Base-by-base conservation (phyloP, 2,797 vertebrate genomes). In the Lepus oiostolus region DNA sequence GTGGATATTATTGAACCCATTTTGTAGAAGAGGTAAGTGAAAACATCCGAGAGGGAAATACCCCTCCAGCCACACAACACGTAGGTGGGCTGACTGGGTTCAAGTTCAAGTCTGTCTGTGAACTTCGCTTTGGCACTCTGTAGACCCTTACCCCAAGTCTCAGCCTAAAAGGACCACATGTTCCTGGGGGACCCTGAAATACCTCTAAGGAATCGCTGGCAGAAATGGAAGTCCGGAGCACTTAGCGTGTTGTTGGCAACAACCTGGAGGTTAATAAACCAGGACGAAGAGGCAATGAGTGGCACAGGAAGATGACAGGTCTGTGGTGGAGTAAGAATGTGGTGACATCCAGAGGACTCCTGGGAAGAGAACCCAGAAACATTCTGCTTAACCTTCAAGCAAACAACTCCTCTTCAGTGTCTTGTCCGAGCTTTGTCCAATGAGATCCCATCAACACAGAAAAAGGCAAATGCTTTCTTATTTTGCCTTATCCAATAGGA, bases 11-110 rank as follows among this genome's bases (percentile, higher is more conserved):
- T 6, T 35, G 9, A 4, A 24, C 22, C 30, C 17, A 50, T 47
- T 72, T 42, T 60, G 35, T 22, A 52, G 74, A 70, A 32, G 10
- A 88, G 54, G 84, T 68, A 75, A 65, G 11, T 6, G 9, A 52
- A 72, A 60, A 7, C 7, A 10, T 47, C 9, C 10, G 42, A 88
- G 19, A 30, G 12, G 8, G n/a, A 83, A 89, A 3, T 67, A 52
- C 68, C 8, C 47, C 13, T 19, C 32, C 28, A 87, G 26, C 2
- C 16, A 19, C 54, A 32, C 0, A 5, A 10, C 13, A 28, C 32
- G 0, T 3, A 0, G 4, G 10, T 28, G 22, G 7, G 54, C 4
- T n/a, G 22, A 38, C 1, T 1, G 7, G 38, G 21, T 10, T 52
- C 72, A 26, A 4, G 5, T 26, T 8, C 5, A 52, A 7, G 6